These are phyloP conservation scores for Leptinotarsa peninsularis DNA, from an alignment of 2,888 invertebrate species.

Conservation along the genomic window DNA sequence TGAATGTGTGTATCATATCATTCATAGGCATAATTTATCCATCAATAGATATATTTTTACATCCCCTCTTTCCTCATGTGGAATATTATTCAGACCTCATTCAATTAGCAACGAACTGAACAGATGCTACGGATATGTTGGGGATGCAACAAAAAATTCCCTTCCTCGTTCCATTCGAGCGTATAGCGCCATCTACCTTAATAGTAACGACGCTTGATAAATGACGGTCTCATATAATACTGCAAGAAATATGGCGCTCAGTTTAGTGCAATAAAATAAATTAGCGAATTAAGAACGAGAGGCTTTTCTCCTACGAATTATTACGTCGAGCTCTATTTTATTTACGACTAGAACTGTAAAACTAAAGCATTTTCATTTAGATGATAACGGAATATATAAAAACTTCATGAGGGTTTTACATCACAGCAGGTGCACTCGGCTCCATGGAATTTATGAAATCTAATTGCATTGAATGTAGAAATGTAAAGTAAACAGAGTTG, in stretches of 20 bases:
- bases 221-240: conserved; percentile 40
- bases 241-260: conserved; percentile 42
- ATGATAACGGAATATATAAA: conserved; percentile 6
- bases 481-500: too few relatives aligned
- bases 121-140: conserved; percentile 24
- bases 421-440: not conserved
- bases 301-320: conserved; percentile 31
- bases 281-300: conserved; percentile 51
- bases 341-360: conserved; percentile 27
- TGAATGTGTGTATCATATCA: too few relatives aligned
- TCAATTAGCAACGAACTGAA: conserved; percentile 21
- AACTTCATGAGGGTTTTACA: not conserved
- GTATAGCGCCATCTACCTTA: conserved; percentile 33
- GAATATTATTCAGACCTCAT: conserved; percentile 11
- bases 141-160: conserved; percentile 4
- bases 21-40: not conserved
- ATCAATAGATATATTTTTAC: not conserved
- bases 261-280: conserved; percentile 53
- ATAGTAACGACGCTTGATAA: conserved; percentile 36
- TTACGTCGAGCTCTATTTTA: conserved; percentile 33
- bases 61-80: not conserved
- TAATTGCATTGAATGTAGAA: too few relatives aligned
- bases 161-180: conserved; percentile 12
- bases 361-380: conserved; percentile 9
- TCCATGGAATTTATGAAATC: too few relatives aligned